Evolutionary conservation across 1,140 invertebrate species (phyloP).

Genomic region (Chymomyza costata): DNA sequence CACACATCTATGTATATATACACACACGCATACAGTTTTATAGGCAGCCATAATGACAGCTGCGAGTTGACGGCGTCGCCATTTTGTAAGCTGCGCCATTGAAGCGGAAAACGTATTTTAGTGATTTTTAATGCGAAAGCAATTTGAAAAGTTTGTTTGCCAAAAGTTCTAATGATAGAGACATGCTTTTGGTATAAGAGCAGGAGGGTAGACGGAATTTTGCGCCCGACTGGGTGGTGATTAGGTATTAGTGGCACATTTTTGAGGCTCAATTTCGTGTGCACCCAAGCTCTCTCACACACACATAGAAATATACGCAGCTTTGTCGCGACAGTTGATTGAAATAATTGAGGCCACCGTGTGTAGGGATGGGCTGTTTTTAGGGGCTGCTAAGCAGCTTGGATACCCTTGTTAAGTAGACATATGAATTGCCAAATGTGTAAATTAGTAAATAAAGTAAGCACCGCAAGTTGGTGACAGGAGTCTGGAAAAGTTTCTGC

Average conservation of each 20-base stretch:
- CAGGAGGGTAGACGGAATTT: no score
- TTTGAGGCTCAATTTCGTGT: no score
- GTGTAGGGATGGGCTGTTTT: neutral
- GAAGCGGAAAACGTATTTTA: conserved; percentile 51
- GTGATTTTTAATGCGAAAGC: conserved; percentile 64
- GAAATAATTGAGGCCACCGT: conserved; percentile 34
- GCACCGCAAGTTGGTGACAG: conserved; percentile 25
- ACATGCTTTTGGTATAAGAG: conserved; percentile 14
- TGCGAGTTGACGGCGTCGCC: conserved; percentile 3
- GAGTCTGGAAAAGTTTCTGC: conserved; percentile 7
- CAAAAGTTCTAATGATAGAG: conserved; percentile 45
- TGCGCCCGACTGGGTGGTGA: no score
- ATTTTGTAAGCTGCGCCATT: conserved; percentile 24
- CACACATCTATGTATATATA: neutral
- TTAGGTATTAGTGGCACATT: no score
- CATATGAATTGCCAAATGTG: conserved; percentile 38
- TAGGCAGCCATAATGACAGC: neutral
- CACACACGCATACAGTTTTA: neutral
- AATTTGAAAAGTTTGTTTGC: conserved; percentile 56
- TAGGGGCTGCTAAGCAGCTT: neutral
- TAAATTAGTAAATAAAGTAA: conserved; percentile 28
- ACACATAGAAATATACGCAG: conserved; percentile 4
- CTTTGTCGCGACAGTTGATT: conserved; percentile 33
- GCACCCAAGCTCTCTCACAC: conserved; percentile 20
- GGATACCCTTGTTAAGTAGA: conserved; percentile 20